Base-by-base conservation (phyloP, 2,797 vertebrate genomes). In the Mormyrops boulengeri region DNA sequence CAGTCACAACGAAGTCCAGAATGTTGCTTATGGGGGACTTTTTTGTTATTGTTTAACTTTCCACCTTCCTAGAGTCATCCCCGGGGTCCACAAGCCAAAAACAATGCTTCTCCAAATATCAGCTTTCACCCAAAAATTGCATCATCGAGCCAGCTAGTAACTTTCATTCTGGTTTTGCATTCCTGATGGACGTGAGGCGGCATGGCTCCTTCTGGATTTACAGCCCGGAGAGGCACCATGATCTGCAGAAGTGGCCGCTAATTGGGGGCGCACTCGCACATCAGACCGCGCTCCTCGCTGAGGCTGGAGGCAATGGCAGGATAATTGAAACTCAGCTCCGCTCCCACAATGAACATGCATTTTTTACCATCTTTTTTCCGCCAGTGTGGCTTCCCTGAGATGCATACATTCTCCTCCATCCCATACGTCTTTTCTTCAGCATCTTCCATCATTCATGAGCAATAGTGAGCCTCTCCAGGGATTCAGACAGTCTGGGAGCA, bases 301-400 rank as follows among this genome's bases (percentile, higher is more conserved):
- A 14, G 53, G 88, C 30, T 41, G 3, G 4, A 34, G 60, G 66
- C 26, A 11, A 19, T 12, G 7, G 41, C 41, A 60, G 87, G 60
- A 49, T 88, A 88, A 88, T 89, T 82, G 34, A 88, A 77, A 88
- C 73, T 12, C 50, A 30, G 69, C 69, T 60, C 52, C n/a, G 12
- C 38, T 30, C 88, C 52, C 17, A 22, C 52, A 41, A 49, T 88
- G 49, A 49, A 26, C 69, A 11, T 50, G 6, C 80, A 82, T 41
- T 82, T 41, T 82, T 82, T 47, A 47, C 17, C 77, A 19, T 47
- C 77, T 44, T 47, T n/a, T 44, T 82, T 22, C 12, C 77, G 19
- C 38, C 41, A 82, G 62, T 69, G 11, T 34, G 62, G 62, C 26
- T 30, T 12, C 62, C 26, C 11, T 3, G 62, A 69, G 26, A 66